Percentiles rank a stretch among this genome's conserved stretches.
phyloP scores from a whole-genome alignment of 1,140 invertebrate genomes.

The Cotesia chilonis region DNA sequence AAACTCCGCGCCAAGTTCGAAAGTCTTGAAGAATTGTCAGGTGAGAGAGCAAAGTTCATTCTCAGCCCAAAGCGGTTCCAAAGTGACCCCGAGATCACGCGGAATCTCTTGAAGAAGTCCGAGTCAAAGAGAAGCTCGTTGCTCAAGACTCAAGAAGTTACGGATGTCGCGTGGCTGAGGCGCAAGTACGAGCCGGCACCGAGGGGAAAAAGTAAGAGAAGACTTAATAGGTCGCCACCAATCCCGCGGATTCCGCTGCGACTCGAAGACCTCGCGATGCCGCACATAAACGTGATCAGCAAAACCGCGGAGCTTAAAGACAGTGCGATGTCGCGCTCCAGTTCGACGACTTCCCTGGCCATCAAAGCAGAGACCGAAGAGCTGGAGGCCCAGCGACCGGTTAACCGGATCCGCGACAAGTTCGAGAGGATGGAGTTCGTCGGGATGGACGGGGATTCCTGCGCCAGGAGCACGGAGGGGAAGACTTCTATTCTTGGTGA shows the following conservation, averaged over 20 bases:
- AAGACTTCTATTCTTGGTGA: slow-evolving; percentile 76
- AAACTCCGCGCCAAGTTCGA: slow-evolving; percentile 80
- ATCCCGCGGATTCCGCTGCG: slow-evolving; percentile 71
- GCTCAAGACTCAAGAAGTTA: slow-evolving; percentile 66
- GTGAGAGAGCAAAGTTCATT: slow-evolving; percentile 37
- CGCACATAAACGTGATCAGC: slow-evolving; percentile 87
- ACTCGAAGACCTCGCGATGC: slow-evolving; percentile 80
- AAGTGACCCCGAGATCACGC: slow-evolving; percentile 80
- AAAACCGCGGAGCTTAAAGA: slow-evolving; percentile 78
- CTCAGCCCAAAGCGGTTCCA: slow-evolving; percentile 70
- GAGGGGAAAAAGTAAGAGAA: slow-evolving; percentile 65
- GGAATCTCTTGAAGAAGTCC: slow-evolving; percentile 65
- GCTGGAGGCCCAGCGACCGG: slow-evolving; percentile 64
- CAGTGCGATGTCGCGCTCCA: slow-evolving; percentile 46
- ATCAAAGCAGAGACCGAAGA: slow-evolving; percentile 55
- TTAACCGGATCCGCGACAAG: slow-evolving; percentile 73
- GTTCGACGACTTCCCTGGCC: slow-evolving; percentile 51
- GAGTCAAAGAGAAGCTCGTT: slow-evolving; percentile 54
- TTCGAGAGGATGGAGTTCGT: slow-evolving; percentile 76
- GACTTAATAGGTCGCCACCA: slow-evolving; percentile 68
- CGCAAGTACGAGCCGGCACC: slow-evolving; percentile 68
- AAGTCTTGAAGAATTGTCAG: slow-evolving; percentile 67
- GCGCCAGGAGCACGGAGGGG: slow-evolving; percentile 2
- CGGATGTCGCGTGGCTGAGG: slow-evolving; percentile 71
- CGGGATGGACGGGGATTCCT: slow-evolving; percentile 59